Evolutionary conservation across 2,888 invertebrate genomes (phyloP).

Genomic region (Chymomyza caudatula): DNA sequence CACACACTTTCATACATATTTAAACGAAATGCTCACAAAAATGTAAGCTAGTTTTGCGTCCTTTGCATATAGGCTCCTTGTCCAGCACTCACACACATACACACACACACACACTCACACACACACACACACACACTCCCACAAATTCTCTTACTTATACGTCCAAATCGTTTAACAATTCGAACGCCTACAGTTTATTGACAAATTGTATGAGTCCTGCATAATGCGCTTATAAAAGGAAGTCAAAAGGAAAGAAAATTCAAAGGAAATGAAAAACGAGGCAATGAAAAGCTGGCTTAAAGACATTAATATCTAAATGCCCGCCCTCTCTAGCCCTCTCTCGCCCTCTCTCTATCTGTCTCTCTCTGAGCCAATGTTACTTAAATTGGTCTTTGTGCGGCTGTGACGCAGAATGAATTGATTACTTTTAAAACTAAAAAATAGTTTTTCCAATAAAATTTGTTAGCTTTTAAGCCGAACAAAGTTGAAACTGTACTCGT

Average conservation of each 20-base stretch:
- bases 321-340: background rate
- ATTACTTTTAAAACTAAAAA: too few relatives aligned
- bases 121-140: background rate
- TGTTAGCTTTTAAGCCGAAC: too few relatives aligned
- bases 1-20: background rate
- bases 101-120: background rate
- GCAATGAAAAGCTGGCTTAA: background rate
- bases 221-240: conserved; percentile 11
- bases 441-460: too few relatives aligned
- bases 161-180: background rate
- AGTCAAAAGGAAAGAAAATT: conserved; percentile 11
- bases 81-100: background rate
- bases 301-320: background rate
- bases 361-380: too few relatives aligned
- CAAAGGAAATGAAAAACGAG: conserved; percentile 1
- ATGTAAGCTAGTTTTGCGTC: background rate
- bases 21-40: background rate
- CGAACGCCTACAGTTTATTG: background rate
- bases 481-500: too few relatives aligned
- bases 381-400: too few relatives aligned
- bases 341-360: too few relatives aligned
- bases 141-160: background rate
- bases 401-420: too few relatives aligned
- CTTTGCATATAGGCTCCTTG: background rate
- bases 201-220: conserved; percentile 3